Evolutionary conservation across 1,140 invertebrate genomes (phyloP).

Genomic region (Drosophila busckii): DNA sequence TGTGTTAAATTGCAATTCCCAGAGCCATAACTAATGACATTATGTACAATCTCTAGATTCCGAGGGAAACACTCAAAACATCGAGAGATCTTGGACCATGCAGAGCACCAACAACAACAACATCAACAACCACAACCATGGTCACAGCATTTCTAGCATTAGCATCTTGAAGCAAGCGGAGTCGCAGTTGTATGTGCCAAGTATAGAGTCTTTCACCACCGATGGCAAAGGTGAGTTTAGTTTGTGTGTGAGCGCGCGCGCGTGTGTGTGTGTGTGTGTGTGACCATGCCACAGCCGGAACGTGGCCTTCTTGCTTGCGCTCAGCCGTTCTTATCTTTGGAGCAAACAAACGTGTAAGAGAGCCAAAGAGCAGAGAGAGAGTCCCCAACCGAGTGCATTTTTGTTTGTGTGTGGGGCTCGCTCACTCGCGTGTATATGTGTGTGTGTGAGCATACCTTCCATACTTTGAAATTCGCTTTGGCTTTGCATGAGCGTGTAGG

Average conservation of each 20-base stretch:
- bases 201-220: constrained; percentile 84
- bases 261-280: constrained; percentile 20
- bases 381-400: no score
- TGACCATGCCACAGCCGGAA: neutral
- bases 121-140: constrained; percentile 3
- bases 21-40: constrained; percentile 2
- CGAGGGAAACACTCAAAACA: constrained; percentile 64
- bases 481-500: neutral
- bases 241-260: neutral
- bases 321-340: constrained; percentile 16
- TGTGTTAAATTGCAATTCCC: constrained; percentile 43
- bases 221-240: constrained; percentile 85
- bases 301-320: constrained; percentile 1
- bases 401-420: no score
- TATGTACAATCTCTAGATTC: constrained; percentile 39
- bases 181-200: constrained; percentile 70
- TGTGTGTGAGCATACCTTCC: constrained; percentile 15
- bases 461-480: constrained; percentile 6
- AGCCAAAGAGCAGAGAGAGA: no score
- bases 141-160: constrained; percentile 55
- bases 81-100: constrained; percentile 47
- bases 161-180: constrained; percentile 47
- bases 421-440: neutral
- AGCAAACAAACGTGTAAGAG: no score
- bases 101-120: constrained; percentile 8